phyloP scores from a whole-genome alignment of 2,888 invertebrate species.

The Philhelius pedissequus region DNA sequence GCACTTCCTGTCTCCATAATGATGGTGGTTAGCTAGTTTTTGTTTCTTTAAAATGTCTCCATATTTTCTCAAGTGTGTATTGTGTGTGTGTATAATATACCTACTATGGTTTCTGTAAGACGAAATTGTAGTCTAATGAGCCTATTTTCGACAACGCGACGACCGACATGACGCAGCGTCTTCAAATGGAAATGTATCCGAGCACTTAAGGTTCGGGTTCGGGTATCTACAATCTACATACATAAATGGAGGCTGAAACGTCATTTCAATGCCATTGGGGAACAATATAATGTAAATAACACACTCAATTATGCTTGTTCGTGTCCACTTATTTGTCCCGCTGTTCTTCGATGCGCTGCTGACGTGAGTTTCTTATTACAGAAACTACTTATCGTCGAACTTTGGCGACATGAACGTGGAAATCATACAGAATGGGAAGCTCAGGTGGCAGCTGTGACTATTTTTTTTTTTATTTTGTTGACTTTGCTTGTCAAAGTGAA shows the following conservation, averaged over 20 bases:
- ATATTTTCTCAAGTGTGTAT: slow-evolving; percentile 24
- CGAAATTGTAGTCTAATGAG: slow-evolving; percentile 62
- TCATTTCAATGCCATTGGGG: slow-evolving; percentile 35
- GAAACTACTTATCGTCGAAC: slow-evolving; percentile 19
- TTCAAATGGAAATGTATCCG: slow-evolving; percentile 62
- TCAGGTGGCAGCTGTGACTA: slow-evolving; percentile 56
- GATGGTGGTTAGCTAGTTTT: slow-evolving; percentile 26
- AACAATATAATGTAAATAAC: slow-evolving; percentile 50
- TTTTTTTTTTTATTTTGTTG: slow-evolving; percentile 16
- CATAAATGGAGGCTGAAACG: slow-evolving; percentile 7
- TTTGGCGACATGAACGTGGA: slow-evolving; percentile 43
- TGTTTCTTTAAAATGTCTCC: slow-evolving; percentile 28
- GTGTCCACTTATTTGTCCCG: slow-evolving; percentile 24
- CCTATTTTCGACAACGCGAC: slow-evolving; percentile 2
- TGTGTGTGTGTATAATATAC: background rate
- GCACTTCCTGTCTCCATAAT: slow-evolving; percentile 51
- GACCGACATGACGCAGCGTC: background rate
- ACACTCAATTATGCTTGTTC: slow-evolving; percentile 38
- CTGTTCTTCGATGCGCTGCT: slow-evolving; percentile 6
- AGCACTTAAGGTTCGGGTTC: slow-evolving; percentile 38
- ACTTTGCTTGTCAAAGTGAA: slow-evolving; percentile 33
- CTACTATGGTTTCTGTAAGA: slow-evolving; percentile 4
- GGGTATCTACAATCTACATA: too few species aligned
- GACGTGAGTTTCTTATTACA: slow-evolving; percentile 18
- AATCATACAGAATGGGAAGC: slow-evolving; percentile 31